These are phyloP conservation scores for Puma concolor DNA, from an alignment of 2,113 vertebrate genomes.

Conservation along the genomic window DNA sequence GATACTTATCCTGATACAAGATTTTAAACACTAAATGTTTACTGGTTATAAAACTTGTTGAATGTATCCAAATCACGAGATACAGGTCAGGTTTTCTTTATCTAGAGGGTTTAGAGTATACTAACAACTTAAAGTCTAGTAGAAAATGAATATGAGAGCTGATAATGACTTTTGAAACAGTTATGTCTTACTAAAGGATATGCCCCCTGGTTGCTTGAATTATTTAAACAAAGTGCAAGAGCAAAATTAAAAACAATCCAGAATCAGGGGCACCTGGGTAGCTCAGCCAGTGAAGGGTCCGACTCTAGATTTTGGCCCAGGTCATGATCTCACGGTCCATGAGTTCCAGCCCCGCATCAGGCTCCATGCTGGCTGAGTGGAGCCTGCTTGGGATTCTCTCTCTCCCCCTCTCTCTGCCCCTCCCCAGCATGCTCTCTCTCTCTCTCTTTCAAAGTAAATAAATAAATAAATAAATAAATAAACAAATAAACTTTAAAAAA, in stretches of 20 bases:
- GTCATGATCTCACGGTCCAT: no score
- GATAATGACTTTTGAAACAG: not conserved
- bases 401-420: no score
- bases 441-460: no score
- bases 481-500: not conserved
- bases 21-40: not conserved
- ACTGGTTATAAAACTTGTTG: not conserved
- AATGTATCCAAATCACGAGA: not conserved
- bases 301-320: no score
- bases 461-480: no score
- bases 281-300: no score
- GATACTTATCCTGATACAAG: not conserved
- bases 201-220: not conserved
- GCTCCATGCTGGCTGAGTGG: no score
- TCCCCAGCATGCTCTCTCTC: no score
- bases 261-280: no score
- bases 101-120: not conserved
- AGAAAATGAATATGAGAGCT: not conserved
- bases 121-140: not conserved
- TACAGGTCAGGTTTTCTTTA: not conserved
- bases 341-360: no score
- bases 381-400: no score
- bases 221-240: conserved; percentile 45
- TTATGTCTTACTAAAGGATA: not conserved
- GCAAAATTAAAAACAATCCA: not conserved